Base-by-base conservation (phyloP, 2,113 vertebrate species). In the Oryzias javanicus region DNA sequence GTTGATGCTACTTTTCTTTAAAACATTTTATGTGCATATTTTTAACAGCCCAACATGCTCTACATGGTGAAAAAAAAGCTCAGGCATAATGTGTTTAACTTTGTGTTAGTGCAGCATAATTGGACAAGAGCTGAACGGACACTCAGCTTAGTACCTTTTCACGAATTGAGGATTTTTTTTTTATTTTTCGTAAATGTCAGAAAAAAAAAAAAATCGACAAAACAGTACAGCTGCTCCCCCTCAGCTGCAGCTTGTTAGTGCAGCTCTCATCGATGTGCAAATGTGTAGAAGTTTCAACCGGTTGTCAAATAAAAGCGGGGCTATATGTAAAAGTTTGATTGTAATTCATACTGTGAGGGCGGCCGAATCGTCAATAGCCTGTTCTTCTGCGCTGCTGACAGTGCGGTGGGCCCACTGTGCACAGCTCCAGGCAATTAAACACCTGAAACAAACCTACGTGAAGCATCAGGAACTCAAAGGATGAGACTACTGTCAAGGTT, bases 371-470 rank as follows among this genome's bases (percentile, higher is more conserved):
- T 56, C 53, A 44, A 49, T 18, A 19, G 48, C 42, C 19, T 48
- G 42, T 65, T 29, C 14, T 44, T 19, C 24, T 19, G 22, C 35
- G 0, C 49, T 61, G 57, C 49, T 67, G 53, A 67, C 69, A 68
- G 58, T 49, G 61, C 18, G 41, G 68, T 60, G 58, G 54, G 14
- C 58, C 63, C 48, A 42, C 83, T 75, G 78, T 52, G 76, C 67
- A 83, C 68, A 78, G 70, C 67, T 75, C 24, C 49, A 73, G 60
- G 67, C 74, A 81, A 86, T 83, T 81, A 83, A 86, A 72, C 47
- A 42, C 78, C 48, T 49, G 71, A 77, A 57, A 42, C 54, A 73
- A 54, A 42, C 60, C 35, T 48, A 12, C 18, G 47, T 42, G 44
- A 57, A 61, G 65, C 42, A 14, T 65, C 59, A 60, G 65, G 49